phyloP scores from a whole-genome alignment of 2,797 vertebrate genomes.

The Lepilemur septentrionalis region DNA sequence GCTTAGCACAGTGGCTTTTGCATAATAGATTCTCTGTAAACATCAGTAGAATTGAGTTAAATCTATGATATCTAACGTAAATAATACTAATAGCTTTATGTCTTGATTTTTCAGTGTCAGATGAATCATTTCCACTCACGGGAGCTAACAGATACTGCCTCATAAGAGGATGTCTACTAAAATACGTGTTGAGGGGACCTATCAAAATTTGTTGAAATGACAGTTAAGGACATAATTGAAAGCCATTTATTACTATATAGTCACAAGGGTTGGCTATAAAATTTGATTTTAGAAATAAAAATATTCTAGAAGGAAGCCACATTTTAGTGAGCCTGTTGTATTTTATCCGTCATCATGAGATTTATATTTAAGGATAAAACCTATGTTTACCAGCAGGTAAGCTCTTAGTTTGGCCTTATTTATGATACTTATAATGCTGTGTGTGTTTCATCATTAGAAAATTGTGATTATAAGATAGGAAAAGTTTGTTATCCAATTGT shows the following conservation, averaged over 20 bases:
- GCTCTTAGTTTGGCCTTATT: not conserved
- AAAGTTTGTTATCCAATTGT: not conserved
- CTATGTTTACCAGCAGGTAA: not conserved
- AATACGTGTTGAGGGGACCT: not conserved
- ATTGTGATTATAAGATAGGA: not conserved
- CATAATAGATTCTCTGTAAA: not conserved
- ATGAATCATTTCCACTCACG: not conserved
- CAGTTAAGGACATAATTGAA: not conserved
- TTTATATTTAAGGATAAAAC: not conserved
- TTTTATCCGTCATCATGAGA: not conserved
- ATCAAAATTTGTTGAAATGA: not conserved
- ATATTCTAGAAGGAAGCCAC: not conserved
- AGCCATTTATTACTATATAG: not conserved
- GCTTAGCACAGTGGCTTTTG: not conserved
- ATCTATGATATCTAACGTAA: not conserved
- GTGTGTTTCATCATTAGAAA: not conserved
- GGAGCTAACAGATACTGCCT: not conserved
- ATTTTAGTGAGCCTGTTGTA: not conserved
- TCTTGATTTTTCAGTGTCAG: not conserved
- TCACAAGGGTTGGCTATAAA: not conserved
- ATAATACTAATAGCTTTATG: not conserved
- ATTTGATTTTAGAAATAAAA: conserved; percentile 30
- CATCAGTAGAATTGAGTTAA: not conserved
- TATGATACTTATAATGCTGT: not conserved
- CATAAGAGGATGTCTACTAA: not conserved